These are phyloP conservation scores for Dendrolimus punctatus DNA, from an alignment of 1,140 invertebrate genomes.

Conservation along the genomic window DNA sequence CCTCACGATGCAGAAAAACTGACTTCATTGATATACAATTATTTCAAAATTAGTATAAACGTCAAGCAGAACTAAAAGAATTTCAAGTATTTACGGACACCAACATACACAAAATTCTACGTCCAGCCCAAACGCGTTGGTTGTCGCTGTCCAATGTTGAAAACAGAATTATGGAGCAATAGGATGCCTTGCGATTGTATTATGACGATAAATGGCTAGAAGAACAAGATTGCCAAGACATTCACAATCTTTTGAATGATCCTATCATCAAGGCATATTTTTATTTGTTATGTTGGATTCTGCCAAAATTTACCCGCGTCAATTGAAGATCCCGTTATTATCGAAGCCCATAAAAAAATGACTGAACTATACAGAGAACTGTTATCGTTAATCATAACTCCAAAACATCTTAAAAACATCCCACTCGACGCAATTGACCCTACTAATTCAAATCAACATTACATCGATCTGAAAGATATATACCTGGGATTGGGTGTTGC, in stretches of 20 bases:
- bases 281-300: constrained; percentile 6
- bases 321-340: constrained; percentile 2
- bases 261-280: constrained; percentile 7
- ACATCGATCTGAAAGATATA: not conserved
- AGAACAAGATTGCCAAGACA: constrained; percentile 2
- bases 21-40: constrained; percentile 28
- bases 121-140: constrained; percentile 36
- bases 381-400: constrained; percentile 1
- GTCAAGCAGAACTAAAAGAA: constrained; percentile 5
- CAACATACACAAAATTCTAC: constrained; percentile 20
- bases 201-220: constrained; percentile 9
- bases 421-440: constrained; percentile 2
- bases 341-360: not conserved
- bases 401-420: not conserved
- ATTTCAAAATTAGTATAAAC: constrained; percentile 40
- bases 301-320: too few relatives aligned
- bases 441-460: not conserved
- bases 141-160: constrained; percentile 33
- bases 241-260: constrained; percentile 5
- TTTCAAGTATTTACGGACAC: constrained; percentile 8
- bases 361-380: not conserved
- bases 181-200: constrained; percentile 6
- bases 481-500: constrained; percentile 6
- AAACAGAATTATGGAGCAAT: constrained; percentile 36
- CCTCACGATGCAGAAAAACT: constrained; percentile 33